Conservation (phyloP, 2,888 invertebrate species). For the Antheraea yamamai region DNA sequence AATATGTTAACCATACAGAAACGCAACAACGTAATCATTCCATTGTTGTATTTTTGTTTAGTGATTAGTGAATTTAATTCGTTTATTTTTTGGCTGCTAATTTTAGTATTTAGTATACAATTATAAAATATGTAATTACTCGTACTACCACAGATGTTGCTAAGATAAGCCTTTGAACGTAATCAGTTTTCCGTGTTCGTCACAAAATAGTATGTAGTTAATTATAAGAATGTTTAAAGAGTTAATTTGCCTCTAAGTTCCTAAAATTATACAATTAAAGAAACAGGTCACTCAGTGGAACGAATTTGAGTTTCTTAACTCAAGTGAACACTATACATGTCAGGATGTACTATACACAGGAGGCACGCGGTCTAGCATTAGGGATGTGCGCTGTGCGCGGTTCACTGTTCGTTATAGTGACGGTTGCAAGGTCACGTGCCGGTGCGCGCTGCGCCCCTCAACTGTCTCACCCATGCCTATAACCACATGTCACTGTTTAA, state of each 20-base stretch:
- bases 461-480: no score
- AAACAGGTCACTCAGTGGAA: neutral
- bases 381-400: neutral
- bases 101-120: neutral
- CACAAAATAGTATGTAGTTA: neutral
- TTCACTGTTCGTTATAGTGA: neutral
- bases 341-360: neutral
- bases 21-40: neutral
- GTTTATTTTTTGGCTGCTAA: neutral
- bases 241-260: neutral
- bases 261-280: neutral
- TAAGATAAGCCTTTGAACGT: no score
- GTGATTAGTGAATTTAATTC: neutral
- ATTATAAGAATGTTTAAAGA: neutral
- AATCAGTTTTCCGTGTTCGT: no score
- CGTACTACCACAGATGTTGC: no score
- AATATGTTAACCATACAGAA: neutral
- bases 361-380: neutral
- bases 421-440: neutral
- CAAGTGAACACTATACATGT: neutral
- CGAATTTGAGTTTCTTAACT: neutral
- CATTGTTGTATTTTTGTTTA: neutral
- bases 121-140: no score
- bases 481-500: no score
- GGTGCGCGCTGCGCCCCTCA: no score